A percentile compares a stretch with the other conserved stretches of the same genome.
Evolutionary conservation across 2,113 vertebrate species (phyloP).

Genomic region (Gobiocypris rarus): DNA sequence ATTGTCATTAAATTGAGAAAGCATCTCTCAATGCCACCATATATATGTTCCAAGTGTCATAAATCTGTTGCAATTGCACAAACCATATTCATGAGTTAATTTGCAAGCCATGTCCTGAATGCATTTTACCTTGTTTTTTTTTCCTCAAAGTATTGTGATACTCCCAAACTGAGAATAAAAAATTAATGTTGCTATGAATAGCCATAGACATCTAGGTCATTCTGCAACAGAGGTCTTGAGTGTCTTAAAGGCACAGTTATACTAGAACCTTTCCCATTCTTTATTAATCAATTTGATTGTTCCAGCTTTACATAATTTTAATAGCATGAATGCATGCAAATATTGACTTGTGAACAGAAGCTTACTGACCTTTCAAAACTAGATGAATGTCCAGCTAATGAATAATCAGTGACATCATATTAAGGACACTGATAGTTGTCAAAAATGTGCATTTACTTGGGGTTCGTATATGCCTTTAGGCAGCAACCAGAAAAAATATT

Average conservation of each 20-base stretch:
- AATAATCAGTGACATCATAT: constrained; percentile 32
- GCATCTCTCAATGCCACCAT: neutral
- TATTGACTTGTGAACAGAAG: neutral
- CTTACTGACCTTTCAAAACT: constrained; percentile 2
- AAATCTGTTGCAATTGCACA: neutral
- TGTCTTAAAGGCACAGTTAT: neutral
- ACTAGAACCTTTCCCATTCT: neutral
- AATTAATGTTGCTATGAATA: constrained; percentile 6
- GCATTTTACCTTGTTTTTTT: neutral
- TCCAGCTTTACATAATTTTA: neutral
- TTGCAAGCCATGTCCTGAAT: neutral
- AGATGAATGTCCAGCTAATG: neutral
- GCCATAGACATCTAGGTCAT: constrained; percentile 4
- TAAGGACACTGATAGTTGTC: neutral
- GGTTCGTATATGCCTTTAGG: neutral
- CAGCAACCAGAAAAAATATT: neutral
- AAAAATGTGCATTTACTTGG: neutral
- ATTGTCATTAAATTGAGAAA: neutral
- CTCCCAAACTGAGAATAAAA: constrained; percentile 28
- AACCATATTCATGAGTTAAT: neutral
- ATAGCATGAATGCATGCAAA: neutral
- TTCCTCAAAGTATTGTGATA: constrained; percentile 23
- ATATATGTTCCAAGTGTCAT: neutral
- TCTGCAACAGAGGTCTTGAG: neutral
- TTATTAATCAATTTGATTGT: neutral